These are phyloP conservation scores for Hypsibius dujardini DNA, from an alignment of 1,140 invertebrate species.

Conservation along the genomic window DNA sequence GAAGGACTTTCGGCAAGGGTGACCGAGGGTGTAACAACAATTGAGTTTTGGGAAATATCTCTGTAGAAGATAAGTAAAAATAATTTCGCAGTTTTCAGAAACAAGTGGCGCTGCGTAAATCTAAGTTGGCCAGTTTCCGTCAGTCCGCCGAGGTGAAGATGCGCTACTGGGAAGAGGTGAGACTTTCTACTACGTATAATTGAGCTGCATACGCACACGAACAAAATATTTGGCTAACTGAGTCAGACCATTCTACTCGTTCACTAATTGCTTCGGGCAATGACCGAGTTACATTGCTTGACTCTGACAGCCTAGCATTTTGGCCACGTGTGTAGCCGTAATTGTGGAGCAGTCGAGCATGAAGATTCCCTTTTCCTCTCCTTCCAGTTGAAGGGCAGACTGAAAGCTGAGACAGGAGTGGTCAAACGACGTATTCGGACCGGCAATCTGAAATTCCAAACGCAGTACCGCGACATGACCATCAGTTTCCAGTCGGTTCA, in stretches of 20 bases:
- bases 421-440: neutral
- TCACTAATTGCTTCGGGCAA: too few relatives aligned
- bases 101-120: neutral
- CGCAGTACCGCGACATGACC: neutral
- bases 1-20: too few relatives aligned
- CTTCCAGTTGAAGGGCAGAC: neutral
- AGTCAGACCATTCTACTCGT: too few relatives aligned
- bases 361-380: neutral
- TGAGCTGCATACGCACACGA: neutral
- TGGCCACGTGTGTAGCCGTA: too few relatives aligned
- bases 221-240: neutral
- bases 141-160: neutral
- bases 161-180: slow-evolving; percentile 10
- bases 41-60: too few relatives aligned
- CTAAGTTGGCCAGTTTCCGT: neutral
- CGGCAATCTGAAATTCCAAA: neutral
- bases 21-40: too few relatives aligned
- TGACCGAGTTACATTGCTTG: too few relatives aligned
- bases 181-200: too few relatives aligned
- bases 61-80: too few relatives aligned
- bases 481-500: neutral
- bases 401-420: neutral
- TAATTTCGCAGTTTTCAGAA: neutral
- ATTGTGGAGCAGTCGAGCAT: neutral
- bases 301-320: too few relatives aligned